Evolutionary conservation across 2,797 vertebrate genomes (phyloP), one percentile per base, ranked within the genome.

Genomic region (Periparus ater): DNA sequence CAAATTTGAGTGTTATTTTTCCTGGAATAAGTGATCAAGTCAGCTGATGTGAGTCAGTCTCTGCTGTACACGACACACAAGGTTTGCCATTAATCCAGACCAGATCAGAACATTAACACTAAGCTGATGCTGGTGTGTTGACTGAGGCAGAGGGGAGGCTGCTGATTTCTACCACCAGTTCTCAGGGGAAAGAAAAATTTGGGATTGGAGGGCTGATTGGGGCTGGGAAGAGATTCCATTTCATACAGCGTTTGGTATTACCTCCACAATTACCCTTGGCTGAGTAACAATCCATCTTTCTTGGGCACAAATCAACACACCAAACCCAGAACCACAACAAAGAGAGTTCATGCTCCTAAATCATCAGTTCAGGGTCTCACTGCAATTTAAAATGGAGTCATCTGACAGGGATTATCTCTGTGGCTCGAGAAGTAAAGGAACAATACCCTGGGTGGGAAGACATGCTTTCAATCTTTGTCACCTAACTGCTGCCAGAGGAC

Each of bases 41-140:
- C 73, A 86, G 73, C 61, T 85, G 79, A 79, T 36, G 42, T 60
- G 74, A 89, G 85, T 83, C 89, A 95, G 63, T 47, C 76, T 68
- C 17, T 3, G 5, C 62, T 62, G 61, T 36, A 76, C 20, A 25
- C 8, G 22, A 86, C 45, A 89, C 45, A 57, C 22, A 47, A 71
- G 32, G 32, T 53, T 74, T 65, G 65, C 47, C 48, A 75, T 62
- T 30, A 54, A 38, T 34, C 80, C 75, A 79, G 30, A 71, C 16
- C 48, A 85, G 50, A 42, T 63, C 68, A 61, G 58, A 93, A 83
- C 54, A 40, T 62, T 30, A 85, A 63, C 25, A 25, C 45, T 77
- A 25, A 63, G 44, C 23, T 80, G 55, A 42, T 50, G 34, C 53
- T 45, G 15, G 16, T 86, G 30, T 48, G 8, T 36, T 2, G 0